Base-by-base conservation (phyloP, 2,113 vertebrate genomes). In the Corythornis cristatus region DNA sequence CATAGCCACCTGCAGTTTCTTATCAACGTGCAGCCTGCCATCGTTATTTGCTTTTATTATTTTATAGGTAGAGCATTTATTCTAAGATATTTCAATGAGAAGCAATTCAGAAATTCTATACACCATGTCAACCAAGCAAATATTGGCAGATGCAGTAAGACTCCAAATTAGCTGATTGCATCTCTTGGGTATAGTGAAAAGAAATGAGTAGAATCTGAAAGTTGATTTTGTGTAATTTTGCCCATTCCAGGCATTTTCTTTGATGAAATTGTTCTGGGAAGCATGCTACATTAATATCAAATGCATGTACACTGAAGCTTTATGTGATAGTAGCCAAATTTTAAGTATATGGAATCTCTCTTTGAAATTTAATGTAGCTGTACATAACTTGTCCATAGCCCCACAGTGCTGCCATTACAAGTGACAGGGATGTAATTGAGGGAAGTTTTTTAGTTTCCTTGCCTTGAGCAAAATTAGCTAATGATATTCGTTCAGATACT, bases 401-500 rank as follows among this genome's bases (percentile, higher is more conserved):
- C 37, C 77, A 23, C 40, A 91, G 56, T 73, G 56, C 54, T 90
- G 45, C 51, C 23, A 28, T 60, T 94, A 33, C 67, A 93, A 84
- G 53, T 90, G 71, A 61, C 92, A 93, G 87, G 70, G 93, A 75
- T 92, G 67, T 90, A 94, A 88, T 83, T 56, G 84, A 75, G 29
- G 84, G 46, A 83, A 96, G 51, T 78, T 53, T 96, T 96, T 94
- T 83, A 90, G 78, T 78, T 95, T 96, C 84, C 84, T 95, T 97
- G 97, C 97, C 81, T 82, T 75, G 61, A 96, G 97, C 84, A 65
- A 96, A 96, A 97, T 96, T 95, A 90, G 92, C 74, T 97, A 97
- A 98, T 97, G 91, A 96, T 97, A 97, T 79, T 97, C 80, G 88
- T 97, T 97, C 95, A 76, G 82, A 95, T 97, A 87, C 61, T 93